phyloP scores from a whole-genome alignment of 2,113 vertebrate genomes.

The Melanerpes formicivorus region DNA sequence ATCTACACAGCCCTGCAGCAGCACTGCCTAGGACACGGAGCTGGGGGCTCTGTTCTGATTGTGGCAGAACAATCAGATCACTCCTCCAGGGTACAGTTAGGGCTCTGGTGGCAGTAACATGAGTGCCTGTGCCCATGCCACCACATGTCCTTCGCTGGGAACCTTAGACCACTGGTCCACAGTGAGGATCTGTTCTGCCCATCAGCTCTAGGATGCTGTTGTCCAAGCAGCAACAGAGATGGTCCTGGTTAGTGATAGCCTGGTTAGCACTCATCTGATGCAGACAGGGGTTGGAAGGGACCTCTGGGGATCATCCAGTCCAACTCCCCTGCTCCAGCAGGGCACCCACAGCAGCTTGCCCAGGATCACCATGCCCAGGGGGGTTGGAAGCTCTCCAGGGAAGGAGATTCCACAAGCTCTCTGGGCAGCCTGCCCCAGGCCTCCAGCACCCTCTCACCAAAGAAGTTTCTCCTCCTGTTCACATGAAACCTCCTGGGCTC shows the following conservation, averaged over 20 bases:
- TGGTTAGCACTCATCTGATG: not conserved
- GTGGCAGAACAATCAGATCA: not conserved
- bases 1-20: not conserved
- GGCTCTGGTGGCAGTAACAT: not conserved
- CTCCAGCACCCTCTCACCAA: no score
- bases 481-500: no score
- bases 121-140: not conserved
- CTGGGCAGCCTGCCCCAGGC: no score
- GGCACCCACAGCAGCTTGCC: no score
- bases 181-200: not conserved
- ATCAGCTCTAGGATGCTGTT: fast-evolving
- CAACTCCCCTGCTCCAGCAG: no score
- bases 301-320: no score
- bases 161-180: not conserved
- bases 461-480: no score
- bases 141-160: fast-evolving
- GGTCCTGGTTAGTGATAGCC: not conserved
- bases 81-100: fast-evolving
- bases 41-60: not conserved
- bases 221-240: not conserved
- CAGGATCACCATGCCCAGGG: no score
- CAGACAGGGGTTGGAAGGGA: no score
- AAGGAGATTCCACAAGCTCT: no score
- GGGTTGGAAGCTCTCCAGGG: no score
- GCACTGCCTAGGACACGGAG: fast-evolving